phyloP scores from a whole-genome alignment of 2,888 invertebrate genomes.

The Callyntrura guangdongensis region DNA sequence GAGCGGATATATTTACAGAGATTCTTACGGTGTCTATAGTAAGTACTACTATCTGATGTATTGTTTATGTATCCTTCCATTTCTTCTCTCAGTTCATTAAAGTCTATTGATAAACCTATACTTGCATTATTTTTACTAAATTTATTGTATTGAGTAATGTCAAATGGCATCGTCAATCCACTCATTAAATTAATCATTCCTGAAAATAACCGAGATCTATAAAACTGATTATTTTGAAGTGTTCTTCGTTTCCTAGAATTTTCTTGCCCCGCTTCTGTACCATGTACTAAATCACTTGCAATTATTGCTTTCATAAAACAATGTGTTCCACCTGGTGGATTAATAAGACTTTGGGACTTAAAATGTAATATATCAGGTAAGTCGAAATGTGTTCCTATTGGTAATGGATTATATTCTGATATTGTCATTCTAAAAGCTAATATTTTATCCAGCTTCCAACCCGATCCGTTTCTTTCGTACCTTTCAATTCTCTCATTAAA shows the following conservation, averaged over 20 bases:
- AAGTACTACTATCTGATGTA: background rate
- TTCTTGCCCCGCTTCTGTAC: background rate
- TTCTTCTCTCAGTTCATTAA: too few relatives aligned
- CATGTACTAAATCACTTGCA: conserved; percentile 15
- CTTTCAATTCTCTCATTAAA: conserved; percentile 43
- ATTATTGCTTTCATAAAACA: conserved; percentile 39
- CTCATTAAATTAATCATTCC: conserved; percentile 8
- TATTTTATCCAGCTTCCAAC: conserved; percentile 53
- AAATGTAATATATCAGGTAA: background rate
- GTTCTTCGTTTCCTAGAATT: background rate
- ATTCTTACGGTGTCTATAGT: background rate
- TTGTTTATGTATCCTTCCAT: too few relatives aligned
- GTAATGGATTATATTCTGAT: conserved; percentile 26
- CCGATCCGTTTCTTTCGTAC: conserved; percentile 22
- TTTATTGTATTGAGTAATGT: background rate
- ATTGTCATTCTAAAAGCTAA: conserved; percentile 12
- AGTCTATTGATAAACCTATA: conserved; percentile 27
- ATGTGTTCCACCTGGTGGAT: background rate
- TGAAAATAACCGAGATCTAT: background rate
- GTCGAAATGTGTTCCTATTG: conserved; percentile 11
- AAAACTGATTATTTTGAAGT: conserved; percentile 16
- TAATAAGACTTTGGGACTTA: conserved; percentile 25
- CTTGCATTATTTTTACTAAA: conserved; percentile 2
- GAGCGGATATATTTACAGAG: background rate
- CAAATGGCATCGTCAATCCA: conserved; percentile 40